Evolutionary conservation across 1,140 invertebrate species (phyloP), one percentile per base, ranked within the genome.

Genomic region (Ectropis grisescens): DNA sequence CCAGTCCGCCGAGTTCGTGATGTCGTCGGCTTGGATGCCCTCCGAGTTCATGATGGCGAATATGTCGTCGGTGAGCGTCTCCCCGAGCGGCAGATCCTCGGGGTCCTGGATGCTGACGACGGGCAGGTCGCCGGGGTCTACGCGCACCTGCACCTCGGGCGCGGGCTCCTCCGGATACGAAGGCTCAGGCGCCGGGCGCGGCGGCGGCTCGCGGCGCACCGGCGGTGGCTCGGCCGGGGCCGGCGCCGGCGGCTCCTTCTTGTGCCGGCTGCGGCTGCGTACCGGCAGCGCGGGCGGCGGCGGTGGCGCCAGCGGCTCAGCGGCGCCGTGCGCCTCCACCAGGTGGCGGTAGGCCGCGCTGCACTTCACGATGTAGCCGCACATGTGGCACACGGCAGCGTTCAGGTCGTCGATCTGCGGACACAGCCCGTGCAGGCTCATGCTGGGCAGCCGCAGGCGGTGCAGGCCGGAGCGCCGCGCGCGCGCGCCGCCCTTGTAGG

Each of bases 321-420:
- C 37, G 37, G 51, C 48, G 8, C 54, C 56, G 49, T 83, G 79
- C 37, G 64, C 64, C 37, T 70, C 66, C 1, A 62, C 47, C 33
- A 84, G 72, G 59, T 85, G 87, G 83, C 85, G 78, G 75, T 86
- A 76, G 57, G 85, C 62, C 30, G 86, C 87, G 78, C 87, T 86
- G 31, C 86, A 86, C 79, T 88, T 88, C 44, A 88, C 85, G 64
- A 85, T 84, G 9, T 83, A 81, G 47, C 86, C 85, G 58, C 87
- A 89, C 78, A 86, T 84, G 62, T 87, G 85, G 62, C 87, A 89
- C 50, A 88, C 83, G 9, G 87, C 86, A 19, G 85, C 86, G 50
- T 86, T 85, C 52, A 89, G 83, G 39, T 80, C 80, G 69, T 88
- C 87, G 58, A 85, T 84, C 53, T 87, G 86, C 19, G 87, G 87